A percentile compares a stretch with the other conserved stretches of the same genome.
These are phyloP conservation scores for Sebastes miniatus DNA, from an alignment of 2,797 vertebrate genomes.

Conservation along the genomic window DNA sequence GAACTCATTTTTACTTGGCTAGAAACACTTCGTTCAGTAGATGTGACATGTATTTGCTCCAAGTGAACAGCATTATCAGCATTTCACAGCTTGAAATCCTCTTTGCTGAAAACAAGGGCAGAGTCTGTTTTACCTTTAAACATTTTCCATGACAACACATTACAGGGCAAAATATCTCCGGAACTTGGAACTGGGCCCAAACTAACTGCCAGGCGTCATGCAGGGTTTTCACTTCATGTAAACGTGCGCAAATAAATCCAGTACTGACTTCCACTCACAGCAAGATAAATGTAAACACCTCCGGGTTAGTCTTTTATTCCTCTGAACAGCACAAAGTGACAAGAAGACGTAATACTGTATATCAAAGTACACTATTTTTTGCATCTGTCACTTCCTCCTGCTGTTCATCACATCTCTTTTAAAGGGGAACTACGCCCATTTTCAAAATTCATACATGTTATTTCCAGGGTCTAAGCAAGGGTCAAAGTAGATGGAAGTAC, in stretches of 20 bases:
- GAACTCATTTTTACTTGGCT: slow-evolving; percentile 10
- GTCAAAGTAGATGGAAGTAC: no score
- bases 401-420: slow-evolving; percentile 28
- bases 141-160: slow-evolving; percentile 29
- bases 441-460: no score
- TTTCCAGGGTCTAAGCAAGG: no score
- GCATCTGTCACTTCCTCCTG: neutral
- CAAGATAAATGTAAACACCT: slow-evolving; percentile 10
- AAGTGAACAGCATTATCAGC: slow-evolving; percentile 53
- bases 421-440: neutral
- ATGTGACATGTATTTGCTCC: slow-evolving; percentile 45
- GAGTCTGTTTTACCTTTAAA: slow-evolving; percentile 42
- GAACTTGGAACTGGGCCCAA: slow-evolving; percentile 20
- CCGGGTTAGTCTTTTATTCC: neutral
- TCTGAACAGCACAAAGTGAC: neutral
- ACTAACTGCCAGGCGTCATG: slow-evolving; percentile 10
- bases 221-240: slow-evolving; percentile 26
- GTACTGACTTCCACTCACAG: slow-evolving; percentile 14
- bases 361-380: neutral
- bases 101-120: slow-evolving; percentile 36
- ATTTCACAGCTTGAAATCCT: slow-evolving; percentile 45
- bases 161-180: slow-evolving; percentile 20
- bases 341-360: neutral
- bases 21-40: slow-evolving; percentile 37
- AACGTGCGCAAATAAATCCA: slow-evolving; percentile 11